phyloP scores from a whole-genome alignment of 1,140 invertebrate genomes.

The Planococcus citri region DNA sequence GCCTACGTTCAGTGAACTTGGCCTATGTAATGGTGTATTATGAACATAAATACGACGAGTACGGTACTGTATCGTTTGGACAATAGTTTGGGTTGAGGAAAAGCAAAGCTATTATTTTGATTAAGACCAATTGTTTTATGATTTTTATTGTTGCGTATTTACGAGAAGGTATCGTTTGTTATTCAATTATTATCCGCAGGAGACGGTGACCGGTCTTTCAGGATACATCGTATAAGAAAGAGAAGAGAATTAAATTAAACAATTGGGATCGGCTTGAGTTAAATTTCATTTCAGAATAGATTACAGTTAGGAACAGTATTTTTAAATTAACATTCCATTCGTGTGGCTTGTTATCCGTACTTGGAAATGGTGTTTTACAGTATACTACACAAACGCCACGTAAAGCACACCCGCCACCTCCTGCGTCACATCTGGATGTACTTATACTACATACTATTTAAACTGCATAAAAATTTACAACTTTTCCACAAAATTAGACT shows the following conservation, averaged over 20 bases:
- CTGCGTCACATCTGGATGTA: too few species aligned
- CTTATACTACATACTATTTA: too few species aligned
- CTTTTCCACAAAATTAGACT: too few species aligned
- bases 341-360: neutral
- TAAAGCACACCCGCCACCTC: too few species aligned
- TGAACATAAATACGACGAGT: too few species aligned
- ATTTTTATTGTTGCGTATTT: constrained; percentile 1
- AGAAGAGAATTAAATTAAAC: neutral
- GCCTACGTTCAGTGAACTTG: too few species aligned
- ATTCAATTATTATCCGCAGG: constrained; percentile 6
- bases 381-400: too few species aligned
- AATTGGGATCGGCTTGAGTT: constrained; percentile 6
- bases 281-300: neutral
- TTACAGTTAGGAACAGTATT: constrained; percentile 3
- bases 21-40: too few species aligned
- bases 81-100: neutral
- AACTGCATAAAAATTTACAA: too few species aligned
- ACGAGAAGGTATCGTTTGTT: neutral
- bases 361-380: too few species aligned
- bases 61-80: too few species aligned
- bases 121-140: neutral
- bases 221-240: neutral
- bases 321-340: neutral
- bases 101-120: neutral
- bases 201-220: constrained; percentile 5